Evolutionary conservation across 2,888 invertebrate species (phyloP).

Genomic region (Dilophus febrilis): DNA sequence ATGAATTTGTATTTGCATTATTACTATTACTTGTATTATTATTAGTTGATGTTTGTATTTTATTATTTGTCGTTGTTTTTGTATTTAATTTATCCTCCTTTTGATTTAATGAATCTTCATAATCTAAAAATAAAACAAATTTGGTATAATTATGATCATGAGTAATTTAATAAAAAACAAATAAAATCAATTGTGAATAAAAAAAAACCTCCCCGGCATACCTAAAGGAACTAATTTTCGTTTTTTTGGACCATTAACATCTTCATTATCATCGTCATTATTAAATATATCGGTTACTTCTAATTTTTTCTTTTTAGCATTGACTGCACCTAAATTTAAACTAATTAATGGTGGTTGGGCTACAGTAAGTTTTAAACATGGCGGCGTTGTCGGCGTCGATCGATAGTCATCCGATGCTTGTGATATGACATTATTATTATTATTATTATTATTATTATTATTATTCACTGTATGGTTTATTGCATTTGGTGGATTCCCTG

Average conservation of each 20-base stretch:
- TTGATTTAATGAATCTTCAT: slow-evolving; percentile 10
- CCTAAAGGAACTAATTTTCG: slow-evolving; percentile 64
- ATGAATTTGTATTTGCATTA: background rate
- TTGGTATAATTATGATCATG: background rate
- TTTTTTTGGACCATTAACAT: slow-evolving; percentile 39
- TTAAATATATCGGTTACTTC: slow-evolving; percentile 75
- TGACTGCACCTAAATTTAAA: slow-evolving; percentile 26
- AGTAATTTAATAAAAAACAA: background rate
- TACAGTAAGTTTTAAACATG: too few relatives aligned
- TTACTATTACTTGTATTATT: background rate
- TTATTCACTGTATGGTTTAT: too few relatives aligned
- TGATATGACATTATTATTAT: slow-evolving; percentile 12
- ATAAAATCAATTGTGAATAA: slow-evolving; percentile 3
- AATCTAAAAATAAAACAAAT: slow-evolving; percentile 8
- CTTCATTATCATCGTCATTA: slow-evolving; percentile 60
- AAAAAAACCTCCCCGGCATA: too few relatives aligned
- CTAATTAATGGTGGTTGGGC: slow-evolving; percentile 27
- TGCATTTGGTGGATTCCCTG: too few relatives aligned
- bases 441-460: too few relatives aligned
- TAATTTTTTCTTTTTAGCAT: slow-evolving; percentile 49
- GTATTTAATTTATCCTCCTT: slow-evolving; percentile 1
- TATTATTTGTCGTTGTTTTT: background rate
- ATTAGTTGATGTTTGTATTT: background rate
- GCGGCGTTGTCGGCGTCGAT: slow-evolving; percentile 22
- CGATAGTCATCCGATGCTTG: slow-evolving; percentile 9